phyloP scores from a whole-genome alignment of 2,113 vertebrate genomes.

The Halcyon senegalensis region DNA sequence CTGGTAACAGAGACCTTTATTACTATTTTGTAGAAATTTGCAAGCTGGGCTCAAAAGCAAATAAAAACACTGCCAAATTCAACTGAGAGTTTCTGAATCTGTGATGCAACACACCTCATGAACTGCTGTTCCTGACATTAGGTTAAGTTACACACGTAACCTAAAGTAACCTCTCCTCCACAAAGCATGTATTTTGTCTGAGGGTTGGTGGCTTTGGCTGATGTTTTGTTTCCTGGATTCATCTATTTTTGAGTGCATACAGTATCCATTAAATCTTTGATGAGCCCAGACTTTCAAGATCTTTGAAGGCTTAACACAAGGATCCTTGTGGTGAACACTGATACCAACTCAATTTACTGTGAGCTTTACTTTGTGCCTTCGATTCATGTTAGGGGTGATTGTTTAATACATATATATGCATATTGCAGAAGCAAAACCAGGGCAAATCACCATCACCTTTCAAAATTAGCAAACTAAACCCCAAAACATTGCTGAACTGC shows the following conservation, averaged over 20 bases:
- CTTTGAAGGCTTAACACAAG: neutral
- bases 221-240: neutral
- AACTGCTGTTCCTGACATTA: neutral
- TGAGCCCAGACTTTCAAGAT: neutral
- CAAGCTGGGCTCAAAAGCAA: constrained; percentile 2
- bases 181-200: neutral
- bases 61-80: constrained; percentile 22
- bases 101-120: neutral
- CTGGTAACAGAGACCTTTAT: neutral
- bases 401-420: neutral
- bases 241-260: neutral
- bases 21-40: neutral
- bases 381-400: neutral
- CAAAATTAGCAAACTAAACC: neutral
- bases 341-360: neutral
- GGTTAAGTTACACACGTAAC: neutral
- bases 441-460: neutral
- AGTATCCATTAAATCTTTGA: neutral
- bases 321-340: neutral
- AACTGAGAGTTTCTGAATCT: neutral
- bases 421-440: neutral
- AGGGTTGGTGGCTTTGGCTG: neutral
- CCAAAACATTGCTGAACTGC: neutral
- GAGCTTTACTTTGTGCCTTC: neutral
- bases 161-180: neutral